Conservation (phyloP, 2,797 vertebrate genomes). For the Thunnus albacares region DNA sequence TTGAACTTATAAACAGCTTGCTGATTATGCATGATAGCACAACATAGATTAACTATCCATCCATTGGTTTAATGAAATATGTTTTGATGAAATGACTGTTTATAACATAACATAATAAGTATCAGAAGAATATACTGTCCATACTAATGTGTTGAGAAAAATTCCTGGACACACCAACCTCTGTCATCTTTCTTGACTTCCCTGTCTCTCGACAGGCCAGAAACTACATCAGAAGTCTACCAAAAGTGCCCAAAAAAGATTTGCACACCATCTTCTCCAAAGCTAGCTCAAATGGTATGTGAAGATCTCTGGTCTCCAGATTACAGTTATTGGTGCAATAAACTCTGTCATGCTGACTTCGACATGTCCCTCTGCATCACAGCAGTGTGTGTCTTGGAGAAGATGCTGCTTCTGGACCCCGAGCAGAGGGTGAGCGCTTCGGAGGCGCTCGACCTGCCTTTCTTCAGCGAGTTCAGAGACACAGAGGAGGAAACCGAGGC, state of each 20-base stretch:
- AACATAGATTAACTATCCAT: too few species aligned
- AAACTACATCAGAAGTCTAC: conserved; percentile 94
- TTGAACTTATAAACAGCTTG: too few species aligned
- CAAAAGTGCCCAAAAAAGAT: conserved; percentile 94
- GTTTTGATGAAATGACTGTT: too few species aligned
- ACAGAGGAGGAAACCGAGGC: conserved; percentile 92
- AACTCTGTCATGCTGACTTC: neutral
- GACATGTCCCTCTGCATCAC: neutral
- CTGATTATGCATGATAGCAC: too few species aligned
- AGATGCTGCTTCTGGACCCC: conserved; percentile 95
- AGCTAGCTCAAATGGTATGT: conserved; percentile 89
- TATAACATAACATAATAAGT: neutral
- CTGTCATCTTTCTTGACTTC: neutral
- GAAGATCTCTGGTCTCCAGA: neutral
- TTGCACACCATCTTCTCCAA: conserved; percentile 91
- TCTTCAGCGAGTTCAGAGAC: conserved; percentile 92
- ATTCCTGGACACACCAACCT: neutral
- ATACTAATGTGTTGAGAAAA: too few species aligned
- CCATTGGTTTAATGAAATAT: too few species aligned
- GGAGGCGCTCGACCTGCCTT: conserved; percentile 91
- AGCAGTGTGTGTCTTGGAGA: conserved; percentile 94
- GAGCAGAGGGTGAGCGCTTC: conserved; percentile 91
- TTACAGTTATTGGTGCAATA: neutral
- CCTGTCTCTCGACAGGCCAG: conserved; percentile 87
- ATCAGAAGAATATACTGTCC: neutral